Evolutionary conservation across 2,797 vertebrate genomes (phyloP).

Genomic region (Lophius americanus): DNA sequence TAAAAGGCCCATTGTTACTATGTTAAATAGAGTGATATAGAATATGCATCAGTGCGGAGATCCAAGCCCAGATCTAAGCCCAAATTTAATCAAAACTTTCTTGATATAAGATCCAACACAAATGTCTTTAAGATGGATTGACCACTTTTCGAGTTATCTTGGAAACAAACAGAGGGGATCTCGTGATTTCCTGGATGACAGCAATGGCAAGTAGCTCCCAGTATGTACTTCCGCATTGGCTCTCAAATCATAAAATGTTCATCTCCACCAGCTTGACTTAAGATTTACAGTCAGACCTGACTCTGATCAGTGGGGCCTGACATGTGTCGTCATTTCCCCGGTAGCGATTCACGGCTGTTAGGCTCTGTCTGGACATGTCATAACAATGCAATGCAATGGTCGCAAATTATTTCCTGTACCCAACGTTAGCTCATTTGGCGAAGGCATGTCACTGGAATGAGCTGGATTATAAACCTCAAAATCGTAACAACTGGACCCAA

Average conservation of each 20-base stretch:
- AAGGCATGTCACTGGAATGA: neutral
- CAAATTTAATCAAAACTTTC: no score
- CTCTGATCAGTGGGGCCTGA: neutral
- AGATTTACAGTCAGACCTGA: neutral
- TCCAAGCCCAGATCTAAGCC: no score
- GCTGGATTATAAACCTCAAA: no score
- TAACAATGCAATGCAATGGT: conserved; percentile 65
- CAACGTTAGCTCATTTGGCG: conserved; percentile 46
- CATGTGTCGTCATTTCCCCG: neutral
- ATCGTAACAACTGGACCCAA: neutral
- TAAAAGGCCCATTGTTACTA: no score
- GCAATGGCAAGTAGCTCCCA: no score
- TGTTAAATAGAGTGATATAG: no score
- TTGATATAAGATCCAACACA: no score
- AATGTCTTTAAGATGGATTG: no score
- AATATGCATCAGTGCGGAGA: no score
- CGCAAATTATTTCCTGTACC: conserved; percentile 55
- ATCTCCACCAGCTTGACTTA: neutral
- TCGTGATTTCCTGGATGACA: no score
- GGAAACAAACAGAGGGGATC: no score
- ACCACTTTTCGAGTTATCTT: no score
- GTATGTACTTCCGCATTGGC: neutral
- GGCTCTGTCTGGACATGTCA: conserved; percentile 66
- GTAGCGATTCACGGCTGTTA: neutral
- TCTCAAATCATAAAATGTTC: neutral